phyloP scores from a whole-genome alignment of 2,113 vertebrate genomes.

The Zosterops japonicus region DNA sequence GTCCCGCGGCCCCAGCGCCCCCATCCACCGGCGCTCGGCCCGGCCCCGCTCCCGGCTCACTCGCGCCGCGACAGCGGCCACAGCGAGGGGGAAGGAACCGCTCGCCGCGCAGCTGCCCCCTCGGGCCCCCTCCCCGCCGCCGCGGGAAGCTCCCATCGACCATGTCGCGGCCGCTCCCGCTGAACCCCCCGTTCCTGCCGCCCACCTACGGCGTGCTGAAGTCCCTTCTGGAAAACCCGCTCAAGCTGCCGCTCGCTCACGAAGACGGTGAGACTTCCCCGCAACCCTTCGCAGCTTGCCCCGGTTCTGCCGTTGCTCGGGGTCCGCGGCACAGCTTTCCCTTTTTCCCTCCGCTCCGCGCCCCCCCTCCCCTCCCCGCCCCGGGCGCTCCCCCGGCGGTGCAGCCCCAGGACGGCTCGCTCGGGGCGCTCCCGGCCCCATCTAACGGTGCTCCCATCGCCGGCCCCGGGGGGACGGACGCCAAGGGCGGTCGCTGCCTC shows the following conservation, averaged over 20 bases:
- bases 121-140: not conserved
- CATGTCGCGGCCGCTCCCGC: constrained; percentile 89
- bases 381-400: too few species aligned
- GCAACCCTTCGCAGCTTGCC: not conserved
- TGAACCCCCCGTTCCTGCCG: constrained; percentile 89
- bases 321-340: not conserved
- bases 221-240: constrained; percentile 95
- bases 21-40: not conserved
- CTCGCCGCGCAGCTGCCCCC: not conserved
- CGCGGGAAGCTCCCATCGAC: not conserved
- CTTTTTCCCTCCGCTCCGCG: too few species aligned
- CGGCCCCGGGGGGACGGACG: not conserved
- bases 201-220: constrained; percentile 95
- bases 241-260: constrained; percentile 92
- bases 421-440: not conserved
- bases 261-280: constrained; percentile 85
- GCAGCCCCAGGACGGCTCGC: not conserved
- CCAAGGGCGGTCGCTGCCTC: not conserved
- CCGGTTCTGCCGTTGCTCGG: not conserved
- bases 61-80: not conserved
- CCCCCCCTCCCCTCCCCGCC: too few species aligned
- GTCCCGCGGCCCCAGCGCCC: not conserved
- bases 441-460: not conserved
- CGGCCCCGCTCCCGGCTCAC: not conserved
- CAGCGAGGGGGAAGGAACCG: not conserved